These are phyloP conservation scores for Protonemura montana DNA, from an alignment of 2,888 invertebrate genomes.

Conservation along the genomic window DNA sequence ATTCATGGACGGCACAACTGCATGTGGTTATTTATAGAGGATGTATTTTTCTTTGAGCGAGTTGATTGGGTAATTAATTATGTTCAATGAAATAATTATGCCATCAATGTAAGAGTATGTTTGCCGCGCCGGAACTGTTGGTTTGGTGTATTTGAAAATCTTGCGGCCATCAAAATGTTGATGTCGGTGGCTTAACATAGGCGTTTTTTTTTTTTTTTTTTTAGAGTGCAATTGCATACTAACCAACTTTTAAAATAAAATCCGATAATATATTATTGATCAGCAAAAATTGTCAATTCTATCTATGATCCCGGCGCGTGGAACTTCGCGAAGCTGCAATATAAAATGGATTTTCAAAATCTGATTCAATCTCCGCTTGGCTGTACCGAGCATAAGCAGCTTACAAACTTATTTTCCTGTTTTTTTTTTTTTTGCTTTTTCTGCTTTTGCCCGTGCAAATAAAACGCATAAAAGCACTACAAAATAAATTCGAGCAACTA, in stretches of 20 bases:
- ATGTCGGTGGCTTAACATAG: neutral
- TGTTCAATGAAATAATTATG: neutral
- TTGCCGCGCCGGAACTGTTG: neutral
- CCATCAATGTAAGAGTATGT: neutral
- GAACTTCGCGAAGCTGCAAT: neutral
- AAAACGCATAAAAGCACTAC: neutral
- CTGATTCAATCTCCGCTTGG: conserved; percentile 5
- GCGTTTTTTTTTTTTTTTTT: no score
- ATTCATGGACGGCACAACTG: neutral
- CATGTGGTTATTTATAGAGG: neutral
- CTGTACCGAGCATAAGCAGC: neutral
- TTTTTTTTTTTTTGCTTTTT: no score
- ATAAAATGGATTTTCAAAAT: neutral
- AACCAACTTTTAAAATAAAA: neutral
- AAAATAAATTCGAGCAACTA: neutral
- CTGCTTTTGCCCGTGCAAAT: neutral
- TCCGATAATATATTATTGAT: neutral
- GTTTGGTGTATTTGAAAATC: neutral
- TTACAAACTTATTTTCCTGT: neutral
- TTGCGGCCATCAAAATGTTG: neutral
- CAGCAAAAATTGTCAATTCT: neutral
- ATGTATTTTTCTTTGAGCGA: neutral
- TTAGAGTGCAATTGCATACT: neutral
- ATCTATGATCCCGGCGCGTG: neutral
- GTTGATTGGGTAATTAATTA: conserved; percentile 7